phyloP scores from a whole-genome alignment of 1,140 invertebrate genomes.

The Lasioglossum baleicum region DNA sequence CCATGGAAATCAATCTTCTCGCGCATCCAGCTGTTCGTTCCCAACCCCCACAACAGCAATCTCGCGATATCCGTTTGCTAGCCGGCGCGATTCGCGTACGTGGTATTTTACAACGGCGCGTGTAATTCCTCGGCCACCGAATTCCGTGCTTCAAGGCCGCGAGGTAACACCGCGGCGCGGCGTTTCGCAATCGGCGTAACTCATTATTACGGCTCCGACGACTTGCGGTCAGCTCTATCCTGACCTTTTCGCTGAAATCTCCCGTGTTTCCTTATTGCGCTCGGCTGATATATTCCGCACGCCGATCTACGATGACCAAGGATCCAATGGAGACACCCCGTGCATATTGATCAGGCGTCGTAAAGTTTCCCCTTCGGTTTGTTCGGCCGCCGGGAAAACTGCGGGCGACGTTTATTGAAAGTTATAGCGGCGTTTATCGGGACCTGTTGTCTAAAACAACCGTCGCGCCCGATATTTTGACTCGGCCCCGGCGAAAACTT shows the following conservation, averaged over 20 bases:
- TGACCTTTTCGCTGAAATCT: conserved; percentile 27
- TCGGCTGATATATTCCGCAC: neutral
- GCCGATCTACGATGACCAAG: neutral
- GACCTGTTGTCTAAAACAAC: conserved; percentile 16
- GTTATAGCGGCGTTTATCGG: conserved; percentile 11
- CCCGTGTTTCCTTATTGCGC: conserved; percentile 26
- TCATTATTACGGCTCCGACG: conserved; percentile 36
- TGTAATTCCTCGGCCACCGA: conserved; percentile 37
- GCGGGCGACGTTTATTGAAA: neutral
- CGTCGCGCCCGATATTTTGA: neutral
- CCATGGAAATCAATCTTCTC: conserved; percentile 13
- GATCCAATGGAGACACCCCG: neutral
- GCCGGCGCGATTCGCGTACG: neutral
- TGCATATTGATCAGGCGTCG: neutral
- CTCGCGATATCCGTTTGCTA: conserved; percentile 30
- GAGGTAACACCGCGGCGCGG: conserved; percentile 12
- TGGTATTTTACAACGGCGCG: conserved; percentile 17
- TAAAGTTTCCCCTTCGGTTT: neutral
- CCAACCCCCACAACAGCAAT: conserved; percentile 7
- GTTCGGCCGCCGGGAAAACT: neutral
- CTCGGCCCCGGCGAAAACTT: neutral
- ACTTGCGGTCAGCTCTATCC: conserved; percentile 35
- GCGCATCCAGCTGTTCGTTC: too few species aligned
- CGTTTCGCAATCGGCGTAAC: conserved; percentile 38
- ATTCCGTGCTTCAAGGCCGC: conserved; percentile 35